Evolutionary conservation across 2,113 vertebrate genomes (phyloP).

Genomic region (Coreoperca whiteheadi): DNA sequence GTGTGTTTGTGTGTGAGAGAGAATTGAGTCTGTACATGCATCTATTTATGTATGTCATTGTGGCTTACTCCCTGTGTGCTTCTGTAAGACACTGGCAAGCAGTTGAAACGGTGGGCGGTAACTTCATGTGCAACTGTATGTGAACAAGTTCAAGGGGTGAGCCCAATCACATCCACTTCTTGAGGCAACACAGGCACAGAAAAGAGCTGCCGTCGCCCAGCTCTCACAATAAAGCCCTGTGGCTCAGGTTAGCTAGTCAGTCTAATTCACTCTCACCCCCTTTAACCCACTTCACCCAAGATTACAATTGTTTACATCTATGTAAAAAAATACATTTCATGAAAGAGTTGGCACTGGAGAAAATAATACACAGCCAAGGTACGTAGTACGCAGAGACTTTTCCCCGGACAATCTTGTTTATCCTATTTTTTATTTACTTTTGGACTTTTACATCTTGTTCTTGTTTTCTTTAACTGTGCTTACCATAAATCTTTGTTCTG

Average conservation of each 20-base stretch:
- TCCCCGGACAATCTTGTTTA: neutral
- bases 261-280: neutral
- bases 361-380: neutral
- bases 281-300: slow-evolving; percentile 21
- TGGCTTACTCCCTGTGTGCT: slow-evolving; percentile 9
- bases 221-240: slow-evolving; percentile 55
- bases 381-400: neutral
- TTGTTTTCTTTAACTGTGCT: neutral
- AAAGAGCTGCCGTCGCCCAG: slow-evolving; percentile 49
- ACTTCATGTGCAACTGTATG: slow-evolving; percentile 61
- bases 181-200: slow-evolving; percentile 68
- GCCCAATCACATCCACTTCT: slow-evolving; percentile 67
- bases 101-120: slow-evolving; percentile 48
- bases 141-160: slow-evolving; percentile 74
- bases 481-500: neutral
- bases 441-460: neutral
- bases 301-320: slow-evolving; percentile 30
- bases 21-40: neutral
- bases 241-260: slow-evolving; percentile 16
- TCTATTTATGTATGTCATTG: slow-evolving; percentile 27
- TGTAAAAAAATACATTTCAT: slow-evolving; percentile 22
- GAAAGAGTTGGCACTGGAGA: neutral
- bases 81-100: slow-evolving; percentile 17
- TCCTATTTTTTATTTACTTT: neutral
- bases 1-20: slow-evolving; percentile 8